These are phyloP conservation scores for Dipodomys ordii DNA, from an alignment of 2,113 vertebrate species.

Conservation along the genomic window DNA sequence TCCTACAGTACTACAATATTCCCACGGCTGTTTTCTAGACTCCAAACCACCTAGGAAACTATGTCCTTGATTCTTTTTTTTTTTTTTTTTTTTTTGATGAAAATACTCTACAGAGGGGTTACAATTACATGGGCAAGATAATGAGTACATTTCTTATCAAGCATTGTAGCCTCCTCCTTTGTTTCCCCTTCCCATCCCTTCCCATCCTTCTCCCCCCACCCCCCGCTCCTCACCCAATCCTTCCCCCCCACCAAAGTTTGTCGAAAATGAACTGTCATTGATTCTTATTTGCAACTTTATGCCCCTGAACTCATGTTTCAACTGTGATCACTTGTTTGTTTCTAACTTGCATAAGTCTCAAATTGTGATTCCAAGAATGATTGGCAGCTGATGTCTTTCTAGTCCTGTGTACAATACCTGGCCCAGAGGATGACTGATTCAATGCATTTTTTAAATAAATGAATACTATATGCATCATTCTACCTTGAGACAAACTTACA, in stretches of 20 bases:
- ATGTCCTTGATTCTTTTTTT: not conserved
- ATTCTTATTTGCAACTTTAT: not conserved
- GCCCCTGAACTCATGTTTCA: not conserved
- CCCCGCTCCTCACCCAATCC: no score
- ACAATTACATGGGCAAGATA: no score
- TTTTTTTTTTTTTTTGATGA: no score
- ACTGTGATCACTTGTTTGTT: not conserved
- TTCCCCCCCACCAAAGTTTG: no score
- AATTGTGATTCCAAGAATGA: slow-evolving; percentile 45
- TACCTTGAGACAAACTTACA: slow-evolving; percentile 23
- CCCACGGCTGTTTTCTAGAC: not conserved
- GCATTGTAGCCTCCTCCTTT: no score
- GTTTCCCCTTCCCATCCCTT: no score
- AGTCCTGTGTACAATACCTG: not conserved
- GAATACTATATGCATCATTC: not conserved
- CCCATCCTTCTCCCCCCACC: no score
- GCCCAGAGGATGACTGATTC: not conserved
- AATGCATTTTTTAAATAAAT: slow-evolving; percentile 25
- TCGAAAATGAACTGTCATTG: not conserved
- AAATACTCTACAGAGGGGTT: no score
- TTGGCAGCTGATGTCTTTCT: slow-evolving; percentile 5
- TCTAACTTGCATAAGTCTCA: not conserved
- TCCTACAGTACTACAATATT: not conserved
- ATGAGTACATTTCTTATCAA: no score
- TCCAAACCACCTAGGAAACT: not conserved